Evolutionary conservation across 2,888 invertebrate species (phyloP), one percentile per base, ranked within the genome.

Genomic region (Hyposoter dolosus): DNA sequence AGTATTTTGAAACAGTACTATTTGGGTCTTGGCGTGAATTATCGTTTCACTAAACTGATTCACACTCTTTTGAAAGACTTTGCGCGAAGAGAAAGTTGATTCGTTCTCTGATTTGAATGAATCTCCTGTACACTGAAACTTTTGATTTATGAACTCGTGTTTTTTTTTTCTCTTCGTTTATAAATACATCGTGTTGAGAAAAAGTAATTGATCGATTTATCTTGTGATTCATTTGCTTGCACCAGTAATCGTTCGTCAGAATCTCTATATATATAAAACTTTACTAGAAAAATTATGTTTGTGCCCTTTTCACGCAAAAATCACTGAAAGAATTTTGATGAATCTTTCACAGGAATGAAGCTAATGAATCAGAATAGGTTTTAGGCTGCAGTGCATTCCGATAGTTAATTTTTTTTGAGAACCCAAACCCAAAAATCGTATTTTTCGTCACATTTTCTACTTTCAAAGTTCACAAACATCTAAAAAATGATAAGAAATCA

Each of bases 1-100:
- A 23, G 66, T 66, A 50, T 77, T 77, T 66, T 40, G 77, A 50
- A 77, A 66, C 43, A 40, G 17, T 74, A 56, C 23, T 60, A 74
- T 60, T 74, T 50, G 23, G 23, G 3, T 74, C 19, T 17, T 32
- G 40, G 23, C 56, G 74, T 56, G 60, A 74, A 74, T 74, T 23
- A 60, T 60, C 23, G 60, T 43, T 60, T 53, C 23, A 43, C 56
- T 60, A 60, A 60, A 60, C 40, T 23, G 17, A 60, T 60, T 74
- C 74, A 43, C 60, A 60, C 74, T 40, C 43, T 74, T 60, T 74
- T 74, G 35, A 50, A 56, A 74, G 53, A 74, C 56, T 74, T 15
- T 40, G 72, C 3, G 72, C 53, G 15, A 74, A 60, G 74, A 60
- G 60, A 74, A 74, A 74, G 74, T 35, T 9, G 28, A 74, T 23